Percentiles rank a stretch among this genome's conserved stretches.
These are phyloP conservation scores for Trachops cirrhosus DNA, from an alignment of 2,797 vertebrate species.

Conservation along the genomic window DNA sequence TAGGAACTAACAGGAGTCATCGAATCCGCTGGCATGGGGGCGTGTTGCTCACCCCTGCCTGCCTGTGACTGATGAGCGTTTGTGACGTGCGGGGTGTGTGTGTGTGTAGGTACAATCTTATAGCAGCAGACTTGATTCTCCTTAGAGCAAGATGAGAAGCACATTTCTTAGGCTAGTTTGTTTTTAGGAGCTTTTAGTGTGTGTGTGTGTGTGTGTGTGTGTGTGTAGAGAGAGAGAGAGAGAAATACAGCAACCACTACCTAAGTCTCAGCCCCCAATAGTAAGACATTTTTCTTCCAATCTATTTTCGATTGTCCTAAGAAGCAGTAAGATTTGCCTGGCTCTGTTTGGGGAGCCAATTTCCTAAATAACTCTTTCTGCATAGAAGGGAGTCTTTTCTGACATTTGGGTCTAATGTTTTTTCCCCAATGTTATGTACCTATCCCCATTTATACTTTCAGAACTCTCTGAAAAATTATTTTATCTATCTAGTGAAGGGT, in stretches of 20 bases:
- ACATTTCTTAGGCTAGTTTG: not conserved
- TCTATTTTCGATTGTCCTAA: conserved; percentile 22
- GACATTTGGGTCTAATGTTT: not conserved
- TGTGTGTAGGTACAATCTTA: not conserved
- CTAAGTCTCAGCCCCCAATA: not conserved
- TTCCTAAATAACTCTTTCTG: conserved; percentile 31
- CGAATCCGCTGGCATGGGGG: conserved; percentile 6
- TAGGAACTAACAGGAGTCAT: not conserved
- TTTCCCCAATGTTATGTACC: not conserved
- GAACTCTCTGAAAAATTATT: not conserved
- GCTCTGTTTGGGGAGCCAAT: not conserved
- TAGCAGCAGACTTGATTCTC: not conserved
- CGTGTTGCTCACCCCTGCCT: not conserved
- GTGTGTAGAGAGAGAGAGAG: not conserved
- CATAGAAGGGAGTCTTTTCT: conserved; percentile 14
- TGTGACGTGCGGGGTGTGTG: not conserved
- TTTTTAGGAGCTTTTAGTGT: not conserved
- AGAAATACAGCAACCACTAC: not conserved
- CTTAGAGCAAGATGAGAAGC: not conserved
- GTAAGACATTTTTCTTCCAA: not conserved
- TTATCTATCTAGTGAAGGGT: not conserved
- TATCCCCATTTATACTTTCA: not conserved
- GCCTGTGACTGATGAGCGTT: not conserved
- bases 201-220: not conserved
- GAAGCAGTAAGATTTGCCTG: conserved; percentile 23